Percentiles rank a stretch among this genome's conserved stretches.
Conservation (phyloP, 2,888 invertebrate genomes). For the Trachelus iudaicus region DNA sequence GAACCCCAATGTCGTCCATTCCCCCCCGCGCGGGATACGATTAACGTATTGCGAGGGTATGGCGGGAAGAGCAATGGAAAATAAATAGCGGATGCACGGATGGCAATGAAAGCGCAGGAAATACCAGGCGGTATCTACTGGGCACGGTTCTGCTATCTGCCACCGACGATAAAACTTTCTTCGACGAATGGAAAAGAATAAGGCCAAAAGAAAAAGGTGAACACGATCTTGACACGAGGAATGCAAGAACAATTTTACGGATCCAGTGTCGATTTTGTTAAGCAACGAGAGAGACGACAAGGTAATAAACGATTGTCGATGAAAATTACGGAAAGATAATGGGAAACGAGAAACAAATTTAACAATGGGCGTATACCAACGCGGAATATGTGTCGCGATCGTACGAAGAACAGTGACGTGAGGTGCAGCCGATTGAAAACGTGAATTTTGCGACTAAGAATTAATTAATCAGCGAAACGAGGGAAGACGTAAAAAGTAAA, state of each 20-base stretch:
- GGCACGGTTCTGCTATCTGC: background rate
- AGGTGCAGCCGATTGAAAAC: background rate
- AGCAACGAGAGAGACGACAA: slow-evolving; percentile 3
- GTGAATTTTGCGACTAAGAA: slow-evolving; percentile 35
- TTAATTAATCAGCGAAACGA: slow-evolving; percentile 55
- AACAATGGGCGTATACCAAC: background rate
- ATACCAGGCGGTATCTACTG: slow-evolving; percentile 21
- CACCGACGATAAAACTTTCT: slow-evolving; percentile 8
- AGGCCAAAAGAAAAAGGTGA: slow-evolving; percentile 8
- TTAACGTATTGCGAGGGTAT: background rate
- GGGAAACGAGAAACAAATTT: background rate
- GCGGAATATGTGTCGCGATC: background rate
- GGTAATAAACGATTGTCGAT: slow-evolving; percentile 5
- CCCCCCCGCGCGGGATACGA: background rate
- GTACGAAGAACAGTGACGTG: slow-evolving; percentile 14
- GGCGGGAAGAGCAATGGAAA: background rate
- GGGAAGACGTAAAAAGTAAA: slow-evolving; percentile 47
- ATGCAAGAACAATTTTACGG: slow-evolving; percentile 21
- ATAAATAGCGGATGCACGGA: slow-evolving; percentile 23
- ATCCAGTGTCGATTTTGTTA: slow-evolving; percentile 24
- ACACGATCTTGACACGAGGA: slow-evolving; percentile 20
- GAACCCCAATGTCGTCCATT: background rate
- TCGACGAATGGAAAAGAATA: slow-evolving; percentile 9
- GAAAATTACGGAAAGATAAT: slow-evolving; percentile 6
- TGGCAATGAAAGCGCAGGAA: slow-evolving; percentile 35